Percentiles rank a stretch among this genome's conserved stretches.
Evolutionary conservation across 1,140 invertebrate species (phyloP).

Genomic region (Eueides isabella): DNA sequence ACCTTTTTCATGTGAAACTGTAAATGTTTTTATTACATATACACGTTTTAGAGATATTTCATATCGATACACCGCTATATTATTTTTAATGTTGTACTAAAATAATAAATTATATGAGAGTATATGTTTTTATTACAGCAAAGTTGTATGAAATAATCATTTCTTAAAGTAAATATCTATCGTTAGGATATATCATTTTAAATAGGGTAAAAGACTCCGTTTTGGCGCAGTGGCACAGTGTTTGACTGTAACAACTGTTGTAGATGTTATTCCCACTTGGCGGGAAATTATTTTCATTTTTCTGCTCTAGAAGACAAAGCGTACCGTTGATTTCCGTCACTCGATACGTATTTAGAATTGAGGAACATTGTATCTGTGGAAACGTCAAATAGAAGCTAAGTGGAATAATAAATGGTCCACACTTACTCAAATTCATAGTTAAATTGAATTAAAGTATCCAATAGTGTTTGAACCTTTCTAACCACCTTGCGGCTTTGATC

Average conservation of each 20-base stretch:
- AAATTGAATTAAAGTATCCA: background rate
- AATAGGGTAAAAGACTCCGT: background rate
- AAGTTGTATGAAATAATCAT: background rate
- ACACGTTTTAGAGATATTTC: background rate
- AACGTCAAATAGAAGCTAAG: too few relatives aligned
- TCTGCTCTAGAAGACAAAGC: too few relatives aligned
- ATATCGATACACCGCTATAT: conserved; percentile 5
- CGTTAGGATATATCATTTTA: background rate
- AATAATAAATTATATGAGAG: conserved; percentile 1
- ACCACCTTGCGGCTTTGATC: conserved; percentile 8
- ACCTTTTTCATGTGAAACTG: background rate
- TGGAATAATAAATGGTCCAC: too few relatives aligned
- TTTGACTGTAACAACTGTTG: background rate
- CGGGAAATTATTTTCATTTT: background rate
- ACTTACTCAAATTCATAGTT: background rate
- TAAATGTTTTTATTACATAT: conserved; percentile 4
- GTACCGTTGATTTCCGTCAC: too few relatives aligned
- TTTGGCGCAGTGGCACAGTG: too few relatives aligned
- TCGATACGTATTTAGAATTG: too few relatives aligned
- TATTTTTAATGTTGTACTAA: background rate
- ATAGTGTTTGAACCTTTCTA: background rate
- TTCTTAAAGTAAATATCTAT: background rate
- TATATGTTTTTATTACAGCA: background rate
- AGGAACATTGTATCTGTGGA: too few relatives aligned
- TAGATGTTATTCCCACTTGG: background rate